Evolutionary conservation across 2,797 vertebrate genomes (phyloP).

Genomic region (Amblyraja radiata): DNA sequence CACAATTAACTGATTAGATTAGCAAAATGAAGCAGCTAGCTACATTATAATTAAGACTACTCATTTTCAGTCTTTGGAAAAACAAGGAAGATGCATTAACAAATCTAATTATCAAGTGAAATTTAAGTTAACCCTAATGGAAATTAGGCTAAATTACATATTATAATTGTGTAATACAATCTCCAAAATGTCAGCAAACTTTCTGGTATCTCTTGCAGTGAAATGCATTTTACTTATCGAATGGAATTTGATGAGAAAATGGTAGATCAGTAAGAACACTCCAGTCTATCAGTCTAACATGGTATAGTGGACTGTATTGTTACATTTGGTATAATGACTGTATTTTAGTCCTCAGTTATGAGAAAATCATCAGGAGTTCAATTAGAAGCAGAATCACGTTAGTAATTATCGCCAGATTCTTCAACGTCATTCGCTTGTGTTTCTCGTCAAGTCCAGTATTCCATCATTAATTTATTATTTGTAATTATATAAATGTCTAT

Average conservation of each 20-base stretch:
- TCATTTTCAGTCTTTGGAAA: neutral
- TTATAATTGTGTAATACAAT: neutral
- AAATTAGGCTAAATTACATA: neutral
- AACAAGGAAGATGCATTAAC: neutral
- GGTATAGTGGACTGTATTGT: neutral
- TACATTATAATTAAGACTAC: neutral
- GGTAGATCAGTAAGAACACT: neutral
- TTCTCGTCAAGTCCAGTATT: neutral
- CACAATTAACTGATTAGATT: neutral
- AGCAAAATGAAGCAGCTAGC: neutral
- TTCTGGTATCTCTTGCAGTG: neutral
- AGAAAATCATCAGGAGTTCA: neutral
- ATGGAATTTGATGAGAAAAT: neutral
- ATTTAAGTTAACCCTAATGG: neutral
- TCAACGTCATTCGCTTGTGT: neutral
- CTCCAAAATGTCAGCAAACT: neutral
- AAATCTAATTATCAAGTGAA: neutral
- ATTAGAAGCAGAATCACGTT: too few species aligned
- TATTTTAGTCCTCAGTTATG: neutral
- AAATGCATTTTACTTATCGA: neutral
- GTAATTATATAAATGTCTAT: constrained; percentile 17
- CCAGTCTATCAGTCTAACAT: neutral
- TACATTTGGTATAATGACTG: neutral
- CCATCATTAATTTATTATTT: constrained; percentile 16
- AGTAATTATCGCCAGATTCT: neutral